Base-by-base conservation (phyloP, 2,888 invertebrate species). In the Helleia helle region DNA sequence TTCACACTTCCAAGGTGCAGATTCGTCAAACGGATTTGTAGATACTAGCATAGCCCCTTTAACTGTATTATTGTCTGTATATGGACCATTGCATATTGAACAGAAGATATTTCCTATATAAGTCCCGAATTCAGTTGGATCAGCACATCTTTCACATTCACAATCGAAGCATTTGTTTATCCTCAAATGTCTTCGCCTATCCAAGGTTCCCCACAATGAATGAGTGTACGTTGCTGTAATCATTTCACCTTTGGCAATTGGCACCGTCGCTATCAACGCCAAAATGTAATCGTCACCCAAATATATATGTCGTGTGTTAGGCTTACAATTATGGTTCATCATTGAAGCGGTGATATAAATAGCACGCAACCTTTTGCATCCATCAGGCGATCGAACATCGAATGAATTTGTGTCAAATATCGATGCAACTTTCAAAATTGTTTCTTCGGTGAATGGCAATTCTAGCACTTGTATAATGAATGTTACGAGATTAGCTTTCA, bases 171-270 rank as follows among this genome's bases (percentile, higher is more conserved):
- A 90, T 68, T 92, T 93, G 1, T 81, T 77, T 38, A 75, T 77
- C 50, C 74, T 80, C 2, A 93, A 68, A 65, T 89, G 88, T 50
- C 84, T 73, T 50, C 91, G 71, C 36, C 93, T 75, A 44, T 89
- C 87, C 9, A 90, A 71, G 1, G 93, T 93, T 9, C 91, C 90
- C 76, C 89, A 88, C 31, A 93, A 64, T 0, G 89, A 85, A 62
- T 92, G 90, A 0, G 92, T 91, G 57, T 93, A 93, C 0, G 91
- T 90, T 0, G 89, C 87, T 17, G 88, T 89, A 29, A 93, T 88
- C 30, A 87, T 71, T 29, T 88, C 88, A 3, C 90, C 91, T 71
- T 91, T 90, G 37, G 84, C 68, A 40, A 93, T 91, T 8, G 87
- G 86, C 27, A 86, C 76, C 5, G 90, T 89, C 9, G 92, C 90